These are phyloP conservation scores for Ctenodactylus gundi DNA, from an alignment of 2,113 vertebrate genomes.

Conservation along the genomic window DNA sequence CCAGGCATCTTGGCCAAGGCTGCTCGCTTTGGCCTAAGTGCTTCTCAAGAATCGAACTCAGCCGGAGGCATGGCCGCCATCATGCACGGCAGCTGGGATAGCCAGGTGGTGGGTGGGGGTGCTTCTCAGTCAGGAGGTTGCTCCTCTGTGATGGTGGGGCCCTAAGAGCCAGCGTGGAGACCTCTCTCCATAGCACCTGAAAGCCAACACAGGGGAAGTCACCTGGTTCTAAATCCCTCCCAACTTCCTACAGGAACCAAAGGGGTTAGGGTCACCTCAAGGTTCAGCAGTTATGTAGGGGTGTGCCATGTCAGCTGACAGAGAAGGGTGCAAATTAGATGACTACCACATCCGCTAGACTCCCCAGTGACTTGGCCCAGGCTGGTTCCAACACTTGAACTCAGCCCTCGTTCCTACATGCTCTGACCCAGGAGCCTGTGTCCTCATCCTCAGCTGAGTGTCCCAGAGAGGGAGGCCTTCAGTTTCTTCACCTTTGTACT, in stretches of 20 bases:
- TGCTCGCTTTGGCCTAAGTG: too few relatives aligned
- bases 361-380: fast-evolving
- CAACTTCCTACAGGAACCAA: neutral
- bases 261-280: neutral
- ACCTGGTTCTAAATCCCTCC: neutral
- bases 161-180: neutral
- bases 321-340: neutral
- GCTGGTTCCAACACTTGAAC: neutral
- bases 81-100: neutral
- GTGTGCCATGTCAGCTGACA: neutral
- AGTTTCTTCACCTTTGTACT: neutral
- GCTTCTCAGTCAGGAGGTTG: neutral
- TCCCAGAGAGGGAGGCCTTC: neutral
- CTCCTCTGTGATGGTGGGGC: too few relatives aligned
- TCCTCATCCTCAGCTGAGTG: neutral
- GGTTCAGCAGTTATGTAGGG: too few relatives aligned
- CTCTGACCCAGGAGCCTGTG: neutral
- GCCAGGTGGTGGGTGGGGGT: too few relatives aligned
- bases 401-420: fast-evolving
- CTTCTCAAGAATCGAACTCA: neutral
- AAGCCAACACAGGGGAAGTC: neutral
- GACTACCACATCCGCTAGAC: neutral
- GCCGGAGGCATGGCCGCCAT: neutral
- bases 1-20: neutral
- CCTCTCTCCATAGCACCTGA: neutral